Conservation (phyloP, 2,113 vertebrate genomes). For the Empidonax traillii region DNA sequence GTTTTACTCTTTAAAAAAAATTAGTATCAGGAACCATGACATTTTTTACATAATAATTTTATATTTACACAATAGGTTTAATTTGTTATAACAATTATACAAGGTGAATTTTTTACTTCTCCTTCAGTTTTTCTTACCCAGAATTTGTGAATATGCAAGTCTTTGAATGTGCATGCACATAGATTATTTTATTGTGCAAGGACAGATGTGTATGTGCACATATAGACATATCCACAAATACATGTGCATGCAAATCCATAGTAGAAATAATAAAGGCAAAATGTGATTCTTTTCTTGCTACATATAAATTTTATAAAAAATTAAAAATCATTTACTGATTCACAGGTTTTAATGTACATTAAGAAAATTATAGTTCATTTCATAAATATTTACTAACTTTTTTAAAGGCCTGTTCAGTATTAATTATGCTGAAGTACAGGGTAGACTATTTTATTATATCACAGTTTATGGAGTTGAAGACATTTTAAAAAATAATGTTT, state of each 20-base stretch:
- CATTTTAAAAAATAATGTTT: not conserved
- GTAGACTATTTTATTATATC: not conserved
- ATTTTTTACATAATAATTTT: not conserved
- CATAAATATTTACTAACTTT: slow-evolving; percentile 29
- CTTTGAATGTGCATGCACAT: not conserved
- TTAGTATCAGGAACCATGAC: not conserved
- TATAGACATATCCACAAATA: not conserved
- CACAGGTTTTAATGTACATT: not conserved
- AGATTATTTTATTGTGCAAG: not conserved
- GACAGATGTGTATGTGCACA: not conserved
- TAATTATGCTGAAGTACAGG: not conserved
- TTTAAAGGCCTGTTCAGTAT: not conserved
- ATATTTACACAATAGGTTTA: not conserved
- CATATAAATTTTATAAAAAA: not conserved
- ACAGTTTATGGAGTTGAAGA: not conserved
- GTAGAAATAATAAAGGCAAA: not conserved
- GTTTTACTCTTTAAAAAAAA: not conserved
- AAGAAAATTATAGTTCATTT: not conserved
- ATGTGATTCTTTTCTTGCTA: not conserved
- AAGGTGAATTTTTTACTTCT: not conserved
- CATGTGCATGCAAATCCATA: not conserved
- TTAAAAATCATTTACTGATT: not conserved
- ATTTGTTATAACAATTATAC: not conserved
- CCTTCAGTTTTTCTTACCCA: not conserved
- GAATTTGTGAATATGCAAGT: not conserved